Base-by-base conservation (phyloP, 2,797 vertebrate species). In the Emydoidea blandingii region DNA sequence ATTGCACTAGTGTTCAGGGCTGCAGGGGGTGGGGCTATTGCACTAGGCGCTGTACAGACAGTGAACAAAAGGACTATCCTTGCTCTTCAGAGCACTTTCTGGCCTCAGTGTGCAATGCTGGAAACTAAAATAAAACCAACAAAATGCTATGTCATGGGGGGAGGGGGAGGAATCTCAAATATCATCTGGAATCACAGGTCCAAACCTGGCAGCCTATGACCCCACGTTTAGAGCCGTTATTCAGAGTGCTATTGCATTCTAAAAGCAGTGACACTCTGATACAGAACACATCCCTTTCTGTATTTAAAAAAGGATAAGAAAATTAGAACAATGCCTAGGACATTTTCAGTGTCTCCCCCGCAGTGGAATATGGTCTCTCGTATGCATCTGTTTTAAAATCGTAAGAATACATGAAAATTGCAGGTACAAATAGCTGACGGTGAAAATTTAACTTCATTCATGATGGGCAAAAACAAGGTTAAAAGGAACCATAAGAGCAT, bases 251-350 rank as follows among this genome's bases (percentile, higher is more conserved):
- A 10, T 68, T 68, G 62, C 3, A 68, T 21, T 68, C 62, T 68
- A 37, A 68, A 68, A 68, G 37, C 8, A 16, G 31, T 6, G 14
- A 12, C 11, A 8, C 59, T 18, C 15, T n/a, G 62, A 68, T 37
- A 68, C 62, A 15, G 76, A 89, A 16, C 3, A 2, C 31, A 1
- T 0, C 11, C 11, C 1, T 1, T 12, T 19, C 65, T 44, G 27
- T 4, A 80, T 49, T 14, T 79, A 25, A 86, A 50, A n/a, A 81
- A 27, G 7, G 19, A 31, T 54, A 79, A 49, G 0, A 0, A 47
- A 86, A 52, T 12, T 4, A 16, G 12, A 19, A n/a, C 72, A 31
- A 82, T 76, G 25, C 34, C n/a, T 68, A 53, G 86, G 62, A 52
- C 57, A 3, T 8, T 8, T 6, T 41, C 1, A 1, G 12, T 44